These are phyloP conservation scores for Hippocampus mohnikei DNA, from an alignment of 2,113 vertebrate species.

Conservation along the genomic window DNA sequence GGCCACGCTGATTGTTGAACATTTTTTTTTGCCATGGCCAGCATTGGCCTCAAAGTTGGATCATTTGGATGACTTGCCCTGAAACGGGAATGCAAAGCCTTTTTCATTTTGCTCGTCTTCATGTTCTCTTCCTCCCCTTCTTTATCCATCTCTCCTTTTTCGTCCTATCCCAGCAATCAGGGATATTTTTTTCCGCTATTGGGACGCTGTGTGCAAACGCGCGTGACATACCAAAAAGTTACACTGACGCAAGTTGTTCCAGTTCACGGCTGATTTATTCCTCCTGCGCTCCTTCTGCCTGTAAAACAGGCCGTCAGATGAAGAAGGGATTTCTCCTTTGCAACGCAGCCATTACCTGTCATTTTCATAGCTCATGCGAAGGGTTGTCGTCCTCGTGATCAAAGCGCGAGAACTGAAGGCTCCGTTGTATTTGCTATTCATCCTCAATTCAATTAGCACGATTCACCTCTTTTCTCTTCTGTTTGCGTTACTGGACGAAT, in stretches of 20 bases:
- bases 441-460: slow-evolving; percentile 8
- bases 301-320: slow-evolving; percentile 57
- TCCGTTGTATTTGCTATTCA: neutral
- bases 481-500: slow-evolving; percentile 7
- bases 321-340: slow-evolving; percentile 50
- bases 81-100: too few species aligned
- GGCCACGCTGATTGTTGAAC: neutral
- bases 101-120: too few species aligned
- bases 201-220: slow-evolving; percentile 14
- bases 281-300: slow-evolving; percentile 25
- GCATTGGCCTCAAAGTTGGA: too few species aligned
- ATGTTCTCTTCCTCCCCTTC: too few species aligned
- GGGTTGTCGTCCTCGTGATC: slow-evolving; percentile 24
- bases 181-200: slow-evolving; percentile 23
- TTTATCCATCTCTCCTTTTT: too few species aligned
- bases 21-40: too few species aligned
- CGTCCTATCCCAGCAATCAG: slow-evolving; percentile 6
- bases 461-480: slow-evolving; percentile 2
- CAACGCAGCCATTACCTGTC: slow-evolving; percentile 51
- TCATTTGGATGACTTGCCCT: too few species aligned
- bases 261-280: slow-evolving; percentile 43
- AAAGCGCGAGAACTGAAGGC: slow-evolving; percentile 16
- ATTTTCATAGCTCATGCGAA: slow-evolving; percentile 33
- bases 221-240: slow-evolving; percentile 37
- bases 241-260: slow-evolving; percentile 53